Conservation (phyloP, 2,888 invertebrate genomes). For the Pediacus dermestoides region DNA sequence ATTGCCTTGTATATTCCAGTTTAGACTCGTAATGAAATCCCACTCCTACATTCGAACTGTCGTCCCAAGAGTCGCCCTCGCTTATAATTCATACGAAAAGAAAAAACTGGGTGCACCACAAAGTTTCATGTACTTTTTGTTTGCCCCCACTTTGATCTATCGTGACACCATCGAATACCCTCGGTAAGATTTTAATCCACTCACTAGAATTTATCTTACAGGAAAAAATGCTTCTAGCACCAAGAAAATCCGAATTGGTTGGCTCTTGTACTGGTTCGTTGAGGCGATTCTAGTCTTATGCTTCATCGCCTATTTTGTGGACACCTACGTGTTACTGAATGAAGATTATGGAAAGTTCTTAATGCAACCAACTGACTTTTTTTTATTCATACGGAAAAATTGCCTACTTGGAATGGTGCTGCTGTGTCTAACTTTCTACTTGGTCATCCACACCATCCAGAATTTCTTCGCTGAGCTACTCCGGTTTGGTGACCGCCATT, state of each 20-base stretch:
- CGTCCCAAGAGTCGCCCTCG: conserved; percentile 64
- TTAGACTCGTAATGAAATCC: conserved; percentile 82
- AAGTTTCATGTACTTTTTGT: conserved; percentile 80
- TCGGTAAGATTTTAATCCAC: conserved; percentile 59
- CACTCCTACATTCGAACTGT: conserved; percentile 78
- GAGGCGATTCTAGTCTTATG: too few relatives aligned
- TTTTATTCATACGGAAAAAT: conserved; percentile 66
- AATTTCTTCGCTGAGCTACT: conserved; percentile 89
- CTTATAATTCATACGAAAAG: too few relatives aligned
- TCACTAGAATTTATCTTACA: too few relatives aligned
- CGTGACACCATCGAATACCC: conserved; percentile 82
- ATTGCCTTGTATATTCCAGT: conserved; percentile 53
- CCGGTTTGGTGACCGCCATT: conserved; percentile 80
- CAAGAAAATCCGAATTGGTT: too few relatives aligned
- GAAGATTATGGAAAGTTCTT: too few relatives aligned
- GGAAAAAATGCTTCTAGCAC: too few relatives aligned
- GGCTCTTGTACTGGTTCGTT: too few relatives aligned
- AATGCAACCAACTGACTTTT: conserved; percentile 53
- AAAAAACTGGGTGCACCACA: too few relatives aligned
- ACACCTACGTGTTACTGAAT: conserved; percentile 71
- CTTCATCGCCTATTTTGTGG: conserved; percentile 76
- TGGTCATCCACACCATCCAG: conserved; percentile 85
- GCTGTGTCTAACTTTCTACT: conserved; percentile 61
- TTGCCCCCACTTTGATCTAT: conserved; percentile 84
- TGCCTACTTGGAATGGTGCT: conserved; percentile 71